phyloP scores from a whole-genome alignment of 2,888 invertebrate species.

The Thysanoteuthis rhombus region DNA sequence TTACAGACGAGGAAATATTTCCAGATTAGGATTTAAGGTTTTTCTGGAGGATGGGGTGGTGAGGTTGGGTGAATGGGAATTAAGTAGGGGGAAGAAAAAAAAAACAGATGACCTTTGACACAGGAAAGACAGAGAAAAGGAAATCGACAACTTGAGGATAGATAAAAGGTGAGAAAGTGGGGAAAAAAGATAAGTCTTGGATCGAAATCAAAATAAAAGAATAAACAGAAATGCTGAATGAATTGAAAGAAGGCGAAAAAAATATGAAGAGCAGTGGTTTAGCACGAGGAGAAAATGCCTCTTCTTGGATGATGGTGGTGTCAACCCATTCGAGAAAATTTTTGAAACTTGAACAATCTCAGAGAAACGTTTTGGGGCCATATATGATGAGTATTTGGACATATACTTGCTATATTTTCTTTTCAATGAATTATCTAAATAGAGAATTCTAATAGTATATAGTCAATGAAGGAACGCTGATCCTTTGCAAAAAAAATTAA shows the following conservation, averaged over 20 bases:
- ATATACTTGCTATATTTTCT: too few species aligned
- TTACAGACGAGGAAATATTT: not conserved
- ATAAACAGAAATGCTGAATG: not conserved
- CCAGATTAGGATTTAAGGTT: not conserved
- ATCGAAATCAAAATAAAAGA: not conserved
- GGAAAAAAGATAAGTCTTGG: not conserved
- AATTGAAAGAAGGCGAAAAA: not conserved
- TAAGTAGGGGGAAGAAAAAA: not conserved
- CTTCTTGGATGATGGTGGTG: too few species aligned
- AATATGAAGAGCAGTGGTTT: too few species aligned
- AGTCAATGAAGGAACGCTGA: too few species aligned
- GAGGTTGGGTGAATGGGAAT: not conserved
- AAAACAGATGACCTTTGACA: not conserved
- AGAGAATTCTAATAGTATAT: too few species aligned
- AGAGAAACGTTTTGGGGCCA: too few species aligned
- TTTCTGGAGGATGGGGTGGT: not conserved
- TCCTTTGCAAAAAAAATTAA: too few species aligned
- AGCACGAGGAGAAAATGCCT: too few species aligned
- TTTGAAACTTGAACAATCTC: too few species aligned
- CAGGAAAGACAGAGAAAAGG: not conserved
- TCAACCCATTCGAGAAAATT: too few species aligned
- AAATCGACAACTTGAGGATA: not conserved
- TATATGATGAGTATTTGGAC: too few species aligned
- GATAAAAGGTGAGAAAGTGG: not conserved
- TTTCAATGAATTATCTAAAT: too few species aligned